phyloP scores from a whole-genome alignment of 2,797 vertebrate genomes.

The Gobionotothen gibberifrons region DNA sequence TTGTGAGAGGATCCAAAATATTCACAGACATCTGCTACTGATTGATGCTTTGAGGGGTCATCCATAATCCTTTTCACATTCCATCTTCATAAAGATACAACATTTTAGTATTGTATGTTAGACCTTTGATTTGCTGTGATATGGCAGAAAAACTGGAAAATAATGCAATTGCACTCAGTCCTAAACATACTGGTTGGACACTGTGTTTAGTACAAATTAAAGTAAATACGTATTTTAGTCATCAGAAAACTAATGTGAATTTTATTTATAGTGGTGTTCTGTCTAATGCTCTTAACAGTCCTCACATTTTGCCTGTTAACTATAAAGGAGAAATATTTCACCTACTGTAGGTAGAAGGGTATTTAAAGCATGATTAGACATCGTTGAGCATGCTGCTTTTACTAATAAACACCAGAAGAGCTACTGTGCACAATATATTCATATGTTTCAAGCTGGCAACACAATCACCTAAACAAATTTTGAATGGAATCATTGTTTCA shows the following conservation, averaged over 20 bases:
- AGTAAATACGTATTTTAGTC: constrained; percentile 21
- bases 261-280: constrained; percentile 39
- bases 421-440: constrained; percentile 27
- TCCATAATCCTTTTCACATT: constrained; percentile 47
- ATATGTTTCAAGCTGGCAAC: constrained; percentile 19
- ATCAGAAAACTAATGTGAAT: constrained; percentile 17
- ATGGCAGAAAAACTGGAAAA: constrained; percentile 47
- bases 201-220: constrained; percentile 28
- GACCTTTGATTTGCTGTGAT: constrained; percentile 40
- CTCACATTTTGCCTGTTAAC: constrained; percentile 65
- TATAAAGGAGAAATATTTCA: constrained; percentile 29
- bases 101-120: constrained; percentile 37
- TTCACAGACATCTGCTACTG: constrained; percentile 33
- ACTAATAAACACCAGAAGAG: constrained; percentile 47
- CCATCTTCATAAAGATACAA: constrained; percentile 23
- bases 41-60: constrained; percentile 41
- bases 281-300: constrained; percentile 45
- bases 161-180: constrained; percentile 38
- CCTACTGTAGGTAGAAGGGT: constrained; percentile 35
- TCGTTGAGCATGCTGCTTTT: constrained; percentile 65
- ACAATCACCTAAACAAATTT: constrained; percentile 23
- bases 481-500: constrained; percentile 31
- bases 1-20: constrained; percentile 21
- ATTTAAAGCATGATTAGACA: constrained; percentile 70
- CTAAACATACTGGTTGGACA: constrained; percentile 28